Conservation (phyloP, 2,113 vertebrate species). For the Pseudorhombus dupliciocellatus region DNA sequence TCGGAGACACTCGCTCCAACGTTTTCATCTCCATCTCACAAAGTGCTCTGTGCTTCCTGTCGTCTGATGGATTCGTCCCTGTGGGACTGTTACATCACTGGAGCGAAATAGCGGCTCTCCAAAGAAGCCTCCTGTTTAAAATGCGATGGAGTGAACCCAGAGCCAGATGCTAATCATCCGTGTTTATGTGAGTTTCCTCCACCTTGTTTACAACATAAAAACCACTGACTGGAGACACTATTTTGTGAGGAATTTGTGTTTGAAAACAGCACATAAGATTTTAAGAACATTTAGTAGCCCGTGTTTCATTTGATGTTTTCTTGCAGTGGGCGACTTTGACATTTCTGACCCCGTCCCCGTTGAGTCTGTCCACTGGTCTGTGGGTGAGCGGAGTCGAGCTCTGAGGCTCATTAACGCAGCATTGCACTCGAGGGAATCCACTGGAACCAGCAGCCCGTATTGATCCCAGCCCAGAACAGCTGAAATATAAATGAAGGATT, state of each 20-base stretch:
- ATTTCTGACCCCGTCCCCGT: neutral
- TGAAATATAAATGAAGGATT: slow-evolving; percentile 67
- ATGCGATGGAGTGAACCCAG: neutral
- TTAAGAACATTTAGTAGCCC: no score
- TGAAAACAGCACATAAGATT: no score
- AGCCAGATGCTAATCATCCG: no score
- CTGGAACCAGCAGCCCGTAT: slow-evolving; percentile 56
- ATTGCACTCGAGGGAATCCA: slow-evolving; percentile 45
- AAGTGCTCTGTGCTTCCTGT: neutral
- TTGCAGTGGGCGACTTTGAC: no score
- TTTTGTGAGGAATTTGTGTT: no score
- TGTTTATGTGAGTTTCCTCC: no score
- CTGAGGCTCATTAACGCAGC: slow-evolving; percentile 61
- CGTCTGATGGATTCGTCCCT: neutral
- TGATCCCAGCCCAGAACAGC: slow-evolving; percentile 54
- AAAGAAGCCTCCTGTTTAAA: neutral
- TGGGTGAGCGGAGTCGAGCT: slow-evolving; percentile 24
- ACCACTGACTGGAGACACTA: no score
- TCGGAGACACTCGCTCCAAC: no score
- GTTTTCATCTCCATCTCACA: no score
- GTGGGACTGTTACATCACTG: neutral
- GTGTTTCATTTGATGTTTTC: no score
- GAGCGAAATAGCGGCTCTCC: neutral
- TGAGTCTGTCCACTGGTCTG: neutral
- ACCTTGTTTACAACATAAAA: no score